Conservation (phyloP, 2,888 invertebrate genomes). For the Brenthis ino region DNA sequence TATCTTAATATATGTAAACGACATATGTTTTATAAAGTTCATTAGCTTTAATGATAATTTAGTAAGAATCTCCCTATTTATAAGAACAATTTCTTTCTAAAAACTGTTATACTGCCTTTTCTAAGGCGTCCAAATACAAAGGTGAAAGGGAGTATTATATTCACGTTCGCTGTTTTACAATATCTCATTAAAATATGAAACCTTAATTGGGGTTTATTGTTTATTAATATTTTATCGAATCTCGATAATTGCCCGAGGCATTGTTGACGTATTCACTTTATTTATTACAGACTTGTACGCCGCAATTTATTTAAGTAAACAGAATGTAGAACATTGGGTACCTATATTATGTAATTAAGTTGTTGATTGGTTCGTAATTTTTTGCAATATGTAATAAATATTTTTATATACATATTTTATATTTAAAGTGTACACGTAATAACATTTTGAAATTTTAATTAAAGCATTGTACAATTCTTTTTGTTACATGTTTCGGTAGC, state of each 20-base stretch:
- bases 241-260: constrained; percentile 17
- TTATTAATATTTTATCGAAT: constrained; percentile 33
- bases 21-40: no score
- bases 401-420: no score
- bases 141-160: not conserved
- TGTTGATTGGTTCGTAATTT: not conserved
- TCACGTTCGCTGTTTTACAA: constrained; percentile 1
- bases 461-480: no score
- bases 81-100: not conserved
- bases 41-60: no score
- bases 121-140: not conserved
- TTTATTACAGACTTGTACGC: constrained; percentile 1
- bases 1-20: no score
- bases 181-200: constrained; percentile 10
- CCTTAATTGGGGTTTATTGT: constrained; percentile 21
- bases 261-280: constrained; percentile 27
- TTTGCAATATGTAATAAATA: no score
- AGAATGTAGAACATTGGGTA: not conserved
- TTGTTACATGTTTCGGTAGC: no score
- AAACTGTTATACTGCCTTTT: no score
- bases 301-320: constrained; percentile 8
- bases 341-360: not conserved
- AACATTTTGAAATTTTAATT: no score
- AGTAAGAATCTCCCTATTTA: no score
- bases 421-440: no score